Evolutionary conservation across 2,113 vertebrate genomes (phyloP).

Genomic region (Mesoclemmys tuberculata): DNA sequence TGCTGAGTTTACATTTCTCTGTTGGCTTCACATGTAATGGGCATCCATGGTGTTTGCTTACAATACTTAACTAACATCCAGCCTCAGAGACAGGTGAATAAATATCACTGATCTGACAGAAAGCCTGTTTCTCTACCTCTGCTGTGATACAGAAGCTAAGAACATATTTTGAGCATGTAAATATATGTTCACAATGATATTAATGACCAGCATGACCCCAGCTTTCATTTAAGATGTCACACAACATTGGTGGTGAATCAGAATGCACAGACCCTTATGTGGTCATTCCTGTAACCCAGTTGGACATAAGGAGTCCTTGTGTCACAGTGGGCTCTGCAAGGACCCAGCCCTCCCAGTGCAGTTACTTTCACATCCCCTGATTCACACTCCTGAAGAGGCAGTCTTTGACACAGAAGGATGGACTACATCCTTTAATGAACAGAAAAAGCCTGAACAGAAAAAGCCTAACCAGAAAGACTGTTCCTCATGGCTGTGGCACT

Average conservation of each 20-base stretch:
- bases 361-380: background rate
- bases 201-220: background rate
- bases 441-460: background rate
- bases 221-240: background rate
- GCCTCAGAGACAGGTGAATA: background rate
- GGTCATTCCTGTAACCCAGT: background rate
- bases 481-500: background rate
- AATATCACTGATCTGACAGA: background rate
- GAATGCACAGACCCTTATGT: background rate
- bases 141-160: background rate
- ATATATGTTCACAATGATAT: background rate
- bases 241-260: background rate
- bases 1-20: background rate
- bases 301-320: background rate
- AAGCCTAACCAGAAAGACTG: background rate
- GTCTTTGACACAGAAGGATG: background rate
- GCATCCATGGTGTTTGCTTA: too few species aligned
- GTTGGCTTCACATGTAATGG: too few species aligned
- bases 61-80: too few species aligned
- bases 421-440: background rate
- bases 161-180: background rate
- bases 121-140: background rate
- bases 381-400: background rate
- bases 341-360: background rate
- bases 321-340: background rate